Evolutionary conservation across 30 jellyfish, hydroid and myxozoan genomes (phyloP).

Genomic region (Turritopsis dohrnii): DNA sequence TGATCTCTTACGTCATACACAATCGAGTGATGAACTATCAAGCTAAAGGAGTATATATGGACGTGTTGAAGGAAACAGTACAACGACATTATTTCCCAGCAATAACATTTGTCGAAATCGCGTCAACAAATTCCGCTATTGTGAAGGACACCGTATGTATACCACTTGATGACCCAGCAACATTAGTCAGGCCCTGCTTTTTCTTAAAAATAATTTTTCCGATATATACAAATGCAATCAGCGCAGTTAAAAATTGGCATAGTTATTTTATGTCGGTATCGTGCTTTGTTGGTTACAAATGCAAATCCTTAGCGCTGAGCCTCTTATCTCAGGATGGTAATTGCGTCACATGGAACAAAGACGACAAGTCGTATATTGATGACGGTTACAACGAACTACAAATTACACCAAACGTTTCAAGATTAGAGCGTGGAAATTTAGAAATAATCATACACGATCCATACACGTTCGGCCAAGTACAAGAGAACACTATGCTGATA

Average conservation of each 20-base stretch:
- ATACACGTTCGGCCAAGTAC: background rate
- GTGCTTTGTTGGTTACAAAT: background rate
- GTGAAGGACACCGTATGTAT: background rate
- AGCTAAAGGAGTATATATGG: background rate
- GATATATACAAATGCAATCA: background rate
- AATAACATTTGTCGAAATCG: slow-evolving; percentile 3
- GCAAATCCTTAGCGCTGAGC: background rate
- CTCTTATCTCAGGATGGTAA: background rate
- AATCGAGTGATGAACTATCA: background rate
- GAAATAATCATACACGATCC: background rate
- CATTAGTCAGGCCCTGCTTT: background rate
- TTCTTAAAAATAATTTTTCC: background rate
- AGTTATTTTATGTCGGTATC: background rate
- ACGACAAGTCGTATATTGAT: background rate
- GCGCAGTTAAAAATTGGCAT: background rate
- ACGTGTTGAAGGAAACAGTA: background rate
- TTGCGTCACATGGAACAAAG: background rate
- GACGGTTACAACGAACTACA: background rate
- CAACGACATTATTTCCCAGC: background rate
- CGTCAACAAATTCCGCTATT: background rate
- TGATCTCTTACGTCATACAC: background rate
- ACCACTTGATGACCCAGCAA: background rate
- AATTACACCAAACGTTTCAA: background rate
- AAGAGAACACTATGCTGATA: background rate
- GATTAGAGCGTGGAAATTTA: background rate